Base-by-base conservation (phyloP, 2,113 vertebrate genomes). In the Calyptommatus sinebrachiatus region DNA sequence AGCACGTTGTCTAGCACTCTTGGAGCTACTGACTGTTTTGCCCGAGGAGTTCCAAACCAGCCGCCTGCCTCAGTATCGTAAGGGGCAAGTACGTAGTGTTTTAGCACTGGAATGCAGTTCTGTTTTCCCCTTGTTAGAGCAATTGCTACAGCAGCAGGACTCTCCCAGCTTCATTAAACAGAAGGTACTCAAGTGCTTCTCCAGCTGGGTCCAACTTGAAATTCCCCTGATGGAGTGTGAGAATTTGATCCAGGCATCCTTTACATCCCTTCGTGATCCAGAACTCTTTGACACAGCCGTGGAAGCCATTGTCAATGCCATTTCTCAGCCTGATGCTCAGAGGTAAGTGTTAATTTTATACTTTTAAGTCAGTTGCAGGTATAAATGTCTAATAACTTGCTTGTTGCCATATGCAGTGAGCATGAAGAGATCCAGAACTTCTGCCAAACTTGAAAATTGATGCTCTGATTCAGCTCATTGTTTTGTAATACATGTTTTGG, bases 21-120 rank as follows among this genome's bases (percentile, higher is more conserved):
- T 99, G 87, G 98, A 99, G 92, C 95, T 99, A 82, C 96, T 99
- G 87, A 99, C 98, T 0, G 98, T 99, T 80, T 93, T 99, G 88
- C 98, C 98, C 0, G 98, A 99, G 94, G 98, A 99, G 92, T 99
- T 99, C 83, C 98, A 99, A 94, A 99, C 98, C 81, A 99, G 97
- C 86, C 97, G 98, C 20, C 95, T 99, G 71, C 97, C 98, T 0
- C 98, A 99, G 91, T 98, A 98, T 88, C 95, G 97, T 80, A 98
- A 98, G 86, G 97, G 97, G 78, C 96, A 97, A 94, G 98, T 99
- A 4, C 97, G 98, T 82, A 95, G 96, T 1, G 97, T 97, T 70
- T 94, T 99, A 90, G 97, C 97, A 0, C 94, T 96, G 48, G 97
- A 99, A 94, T 99, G 97, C 70, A 92, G 95, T 72, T 96, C 97